A percentile compares a stretch with the other conserved stretches of the same genome.
Conservation (phyloP, 2,113 vertebrate genomes). For the Triplophysa tibetana region DNA sequence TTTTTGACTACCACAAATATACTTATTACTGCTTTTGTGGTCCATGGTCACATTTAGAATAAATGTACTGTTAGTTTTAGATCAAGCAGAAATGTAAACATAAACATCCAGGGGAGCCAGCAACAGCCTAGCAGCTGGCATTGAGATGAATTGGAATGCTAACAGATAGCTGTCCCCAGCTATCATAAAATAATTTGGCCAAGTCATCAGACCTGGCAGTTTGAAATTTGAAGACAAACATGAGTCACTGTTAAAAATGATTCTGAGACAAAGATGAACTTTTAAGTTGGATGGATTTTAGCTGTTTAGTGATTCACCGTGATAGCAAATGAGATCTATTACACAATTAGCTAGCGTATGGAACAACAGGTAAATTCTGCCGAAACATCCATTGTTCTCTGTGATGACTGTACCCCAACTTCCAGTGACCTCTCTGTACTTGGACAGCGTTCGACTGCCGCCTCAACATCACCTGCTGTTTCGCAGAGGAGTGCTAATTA, state of each 20-base stretch:
- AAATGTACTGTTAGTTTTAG: too few relatives aligned
- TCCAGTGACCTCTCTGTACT: slow-evolving; percentile 47
- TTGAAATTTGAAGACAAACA: slow-evolving; percentile 31
- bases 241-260: not conserved
- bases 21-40: too few relatives aligned
- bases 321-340: not conserved
- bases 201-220: slow-evolving; percentile 28
- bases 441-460: slow-evolving; percentile 58
- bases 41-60: too few relatives aligned
- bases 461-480: slow-evolving; percentile 71
- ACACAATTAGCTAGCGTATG: not conserved
- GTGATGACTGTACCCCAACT: not conserved
- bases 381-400: not conserved
- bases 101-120: too few relatives aligned
- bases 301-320: not conserved
- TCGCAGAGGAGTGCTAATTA: slow-evolving; percentile 73
- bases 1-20: too few relatives aligned
- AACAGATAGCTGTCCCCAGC: too few relatives aligned
- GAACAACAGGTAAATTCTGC: slow-evolving; percentile 29
- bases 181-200: not conserved
- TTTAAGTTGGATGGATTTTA: not conserved
- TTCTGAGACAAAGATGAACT: too few relatives aligned
- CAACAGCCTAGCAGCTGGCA: too few relatives aligned
- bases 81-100: too few relatives aligned
- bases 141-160: too few relatives aligned